Evolutionary conservation across 2,888 invertebrate genomes (phyloP), one percentile per base, ranked within the genome.

Genomic region (Habroteleia sp.): DNA sequence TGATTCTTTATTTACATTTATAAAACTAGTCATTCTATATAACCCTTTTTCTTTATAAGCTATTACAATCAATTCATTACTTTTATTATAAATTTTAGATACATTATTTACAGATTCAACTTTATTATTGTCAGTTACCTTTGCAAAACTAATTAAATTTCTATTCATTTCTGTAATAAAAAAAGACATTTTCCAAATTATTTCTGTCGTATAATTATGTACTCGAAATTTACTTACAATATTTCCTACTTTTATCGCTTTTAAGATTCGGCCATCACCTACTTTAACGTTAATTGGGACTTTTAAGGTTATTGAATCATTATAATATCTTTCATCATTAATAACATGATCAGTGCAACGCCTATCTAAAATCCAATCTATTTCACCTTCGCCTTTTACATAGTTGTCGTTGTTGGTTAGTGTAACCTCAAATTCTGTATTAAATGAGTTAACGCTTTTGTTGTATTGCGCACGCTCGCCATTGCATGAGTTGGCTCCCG

Each of bases 321-420:
- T 20, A 20, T 20, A 20, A 58, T 29, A 74, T 6, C 74, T 20
- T 39, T 62, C 14, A 56, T 78, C 37, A 20, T 69, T 78, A 5
- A 78, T 44, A n/a, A 78, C 69, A 25, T 78, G 74, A 39, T 76
- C 72, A 0, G 78, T 69, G 41, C 76, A 78, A 2, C 74, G 74
- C 37, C 76, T 78, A 37, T 77, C 75, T 10, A 76, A 23, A 17
- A 77, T 14, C 75, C 74, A 77, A 11, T 68, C 14, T 14, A 66
- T 66, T 31, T 74, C 39, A 20, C 20, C 20, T 20, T 20, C 20
- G 20, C 20, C 20, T 20, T 20, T 20, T 20, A 20, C 20, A 20
- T 20, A 20, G 20, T 20, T 4, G 20, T 20, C 20, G 20, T 20
- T 20, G 20, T 37, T 20, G 2, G 20, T 4, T 20, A 20, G 4